Percentiles rank a stretch among this genome's conserved stretches.
Conservation (phyloP, 2,888 invertebrate genomes). For the Pomacea canaliculata region DNA sequence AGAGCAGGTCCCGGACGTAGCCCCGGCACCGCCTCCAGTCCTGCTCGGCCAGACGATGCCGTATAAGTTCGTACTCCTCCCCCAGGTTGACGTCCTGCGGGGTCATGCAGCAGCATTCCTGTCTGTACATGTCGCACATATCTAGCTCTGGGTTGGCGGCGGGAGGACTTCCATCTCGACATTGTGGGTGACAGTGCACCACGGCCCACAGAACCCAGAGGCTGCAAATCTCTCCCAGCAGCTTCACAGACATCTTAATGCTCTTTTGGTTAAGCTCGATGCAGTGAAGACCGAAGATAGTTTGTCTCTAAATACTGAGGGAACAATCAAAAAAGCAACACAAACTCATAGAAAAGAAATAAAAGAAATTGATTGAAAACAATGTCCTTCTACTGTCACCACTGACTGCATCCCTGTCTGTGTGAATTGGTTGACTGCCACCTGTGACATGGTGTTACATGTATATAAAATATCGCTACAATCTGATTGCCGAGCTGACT, state of each 20-base stretch:
- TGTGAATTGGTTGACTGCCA: too few relatives aligned
- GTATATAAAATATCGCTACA: too few relatives aligned
- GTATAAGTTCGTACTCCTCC: neutral
- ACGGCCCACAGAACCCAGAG: neutral
- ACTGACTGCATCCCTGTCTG: too few relatives aligned
- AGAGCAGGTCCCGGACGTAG: conserved; percentile 9
- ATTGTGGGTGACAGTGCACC: conserved; percentile 7
- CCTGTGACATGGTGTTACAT: too few relatives aligned
- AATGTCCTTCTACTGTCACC: too few relatives aligned
- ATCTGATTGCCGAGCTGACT: too few relatives aligned
- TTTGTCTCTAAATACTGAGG: too few relatives aligned
- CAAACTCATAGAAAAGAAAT: too few relatives aligned
- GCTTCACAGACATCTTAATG: too few relatives aligned
- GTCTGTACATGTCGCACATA: neutral
- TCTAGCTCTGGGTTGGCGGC: neutral
- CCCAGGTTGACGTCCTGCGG: neutral
- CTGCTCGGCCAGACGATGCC: neutral
- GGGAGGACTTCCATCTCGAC: conserved; percentile 6
- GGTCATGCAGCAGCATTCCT: conserved; percentile 2
- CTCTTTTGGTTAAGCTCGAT: neutral
- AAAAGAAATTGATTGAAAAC: too few relatives aligned
- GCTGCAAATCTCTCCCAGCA: neutral
- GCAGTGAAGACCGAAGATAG: neutral
- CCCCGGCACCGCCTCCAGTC: conserved; percentile 11
- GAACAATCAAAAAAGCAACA: too few relatives aligned